A percentile compares a stretch with the other conserved stretches of the same genome.
These are phyloP conservation scores for Parasteatoda lunata DNA, from an alignment of 2,888 invertebrate species.

Conservation along the genomic window DNA sequence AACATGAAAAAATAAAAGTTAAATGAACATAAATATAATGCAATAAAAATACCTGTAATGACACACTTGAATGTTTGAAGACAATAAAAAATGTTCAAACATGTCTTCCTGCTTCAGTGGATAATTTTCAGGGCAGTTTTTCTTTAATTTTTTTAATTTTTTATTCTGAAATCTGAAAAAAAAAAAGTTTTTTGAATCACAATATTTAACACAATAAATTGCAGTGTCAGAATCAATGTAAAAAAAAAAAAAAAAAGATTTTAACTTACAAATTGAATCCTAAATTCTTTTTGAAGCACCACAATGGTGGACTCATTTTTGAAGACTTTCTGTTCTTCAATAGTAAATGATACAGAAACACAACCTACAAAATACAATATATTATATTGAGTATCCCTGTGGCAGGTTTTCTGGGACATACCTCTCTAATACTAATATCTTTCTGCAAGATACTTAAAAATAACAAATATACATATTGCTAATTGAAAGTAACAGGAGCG, in stretches of 20 bases:
- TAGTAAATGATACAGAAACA: conserved; percentile 93
- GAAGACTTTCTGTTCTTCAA: conserved; percentile 96
- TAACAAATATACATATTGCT: too few relatives aligned
- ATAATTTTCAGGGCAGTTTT: conserved; percentile 90
- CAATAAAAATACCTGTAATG: conserved; percentile 87
- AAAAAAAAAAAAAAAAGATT: background rate
- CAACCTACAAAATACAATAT: conserved; percentile 23
- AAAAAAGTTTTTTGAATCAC: too few relatives aligned
- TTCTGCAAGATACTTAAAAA: too few relatives aligned
- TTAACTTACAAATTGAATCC: conserved; percentile 85
- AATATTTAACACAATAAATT: too few relatives aligned
- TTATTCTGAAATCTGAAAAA: conserved; percentile 96
- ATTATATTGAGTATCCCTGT: too few relatives aligned
- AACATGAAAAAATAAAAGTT: too few relatives aligned
- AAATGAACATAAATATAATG: too few relatives aligned
- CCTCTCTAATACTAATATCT: too few relatives aligned
- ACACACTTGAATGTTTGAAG: conserved; percentile 96
- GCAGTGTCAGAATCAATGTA: too few relatives aligned
- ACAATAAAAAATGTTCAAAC: conserved; percentile 95
- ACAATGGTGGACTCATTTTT: conserved; percentile 92
- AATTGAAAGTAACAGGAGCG: too few relatives aligned
- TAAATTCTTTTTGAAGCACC: conserved; percentile 98
- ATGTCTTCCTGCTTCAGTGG: conserved; percentile 94
- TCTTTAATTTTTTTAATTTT: conserved; percentile 86
- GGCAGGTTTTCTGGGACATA: too few relatives aligned